Conservation (phyloP, 2,113 vertebrate genomes). For the Pygoscelis antarcticus region DNA sequence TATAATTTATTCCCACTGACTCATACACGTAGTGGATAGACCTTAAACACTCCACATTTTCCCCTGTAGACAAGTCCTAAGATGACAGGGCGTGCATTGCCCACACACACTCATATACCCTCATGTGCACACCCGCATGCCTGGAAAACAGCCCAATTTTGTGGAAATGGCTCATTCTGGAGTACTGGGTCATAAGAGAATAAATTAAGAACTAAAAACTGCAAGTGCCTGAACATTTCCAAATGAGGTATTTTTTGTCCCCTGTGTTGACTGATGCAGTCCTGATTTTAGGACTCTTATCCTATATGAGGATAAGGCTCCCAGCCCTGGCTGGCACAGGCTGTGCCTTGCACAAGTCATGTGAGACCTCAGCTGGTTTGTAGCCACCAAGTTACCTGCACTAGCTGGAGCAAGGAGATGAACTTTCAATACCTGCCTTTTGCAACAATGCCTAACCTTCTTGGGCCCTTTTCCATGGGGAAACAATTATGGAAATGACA, state of each 20-base stretch:
- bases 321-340: not conserved
- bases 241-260: not conserved
- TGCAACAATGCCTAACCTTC: not conserved
- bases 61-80: not conserved
- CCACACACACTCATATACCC: not conserved
- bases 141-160: not conserved
- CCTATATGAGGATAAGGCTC: not conserved
- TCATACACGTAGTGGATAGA: constrained; percentile 28
- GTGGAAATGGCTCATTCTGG: not conserved
- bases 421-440: not conserved
- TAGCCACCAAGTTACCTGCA: not conserved
- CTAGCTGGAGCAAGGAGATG: not conserved
- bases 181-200: not conserved
- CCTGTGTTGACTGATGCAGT: not conserved
- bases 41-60: constrained; percentile 3
- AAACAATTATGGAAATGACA: not conserved
- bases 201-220: not conserved
- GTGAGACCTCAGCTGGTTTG: not conserved
- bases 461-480: not conserved
- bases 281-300: not conserved
- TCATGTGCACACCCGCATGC: not conserved
- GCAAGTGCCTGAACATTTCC: not conserved
- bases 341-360: not conserved
- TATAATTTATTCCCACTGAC: constrained; percentile 51
- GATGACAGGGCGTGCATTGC: not conserved